These are phyloP conservation scores for Meloidogyne exigua DNA, from an alignment of 1,140 invertebrate species.

Conservation along the genomic window DNA sequence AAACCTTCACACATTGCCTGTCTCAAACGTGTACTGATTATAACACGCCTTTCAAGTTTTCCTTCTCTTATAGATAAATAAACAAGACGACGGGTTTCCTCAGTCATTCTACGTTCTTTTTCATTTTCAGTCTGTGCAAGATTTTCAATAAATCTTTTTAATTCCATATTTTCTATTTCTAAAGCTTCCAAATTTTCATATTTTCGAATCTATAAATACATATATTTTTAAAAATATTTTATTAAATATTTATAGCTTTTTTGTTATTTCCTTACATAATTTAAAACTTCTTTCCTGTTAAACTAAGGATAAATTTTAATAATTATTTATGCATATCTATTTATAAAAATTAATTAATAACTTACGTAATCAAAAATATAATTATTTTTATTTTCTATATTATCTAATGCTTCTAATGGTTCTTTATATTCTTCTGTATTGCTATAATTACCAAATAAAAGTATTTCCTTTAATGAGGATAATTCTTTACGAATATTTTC, in stretches of 20 bases:
- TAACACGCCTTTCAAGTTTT: slow-evolving; percentile 32
- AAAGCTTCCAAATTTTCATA: slow-evolving; percentile 25
- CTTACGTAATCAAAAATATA: slow-evolving; percentile 24
- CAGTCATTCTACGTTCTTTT: slow-evolving; percentile 49
- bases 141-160: slow-evolving; percentile 33
- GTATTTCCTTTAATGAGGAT: slow-evolving; percentile 36
- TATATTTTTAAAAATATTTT: not conserved
- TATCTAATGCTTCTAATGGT: slow-evolving; percentile 26
- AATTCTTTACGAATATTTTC: slow-evolving; percentile 17
- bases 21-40: slow-evolving; percentile 27
- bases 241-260: too few species aligned
- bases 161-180: slow-evolving; percentile 42
- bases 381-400: slow-evolving; percentile 10
- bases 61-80: slow-evolving; percentile 42
- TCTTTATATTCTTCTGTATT: slow-evolving; percentile 26
- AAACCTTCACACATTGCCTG: slow-evolving; percentile 30
- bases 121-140: slow-evolving; percentile 39
- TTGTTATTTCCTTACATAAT: too few species aligned
- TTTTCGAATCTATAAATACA: not conserved
- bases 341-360: too few species aligned
- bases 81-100: slow-evolving; percentile 44
- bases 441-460: slow-evolving; percentile 24
- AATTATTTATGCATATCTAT: too few species aligned
- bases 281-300: too few species aligned
- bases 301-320: too few species aligned